These are phyloP conservation scores for Teleopsis dalmanni DNA, from an alignment of 1,140 invertebrate species.

Conservation along the genomic window DNA sequence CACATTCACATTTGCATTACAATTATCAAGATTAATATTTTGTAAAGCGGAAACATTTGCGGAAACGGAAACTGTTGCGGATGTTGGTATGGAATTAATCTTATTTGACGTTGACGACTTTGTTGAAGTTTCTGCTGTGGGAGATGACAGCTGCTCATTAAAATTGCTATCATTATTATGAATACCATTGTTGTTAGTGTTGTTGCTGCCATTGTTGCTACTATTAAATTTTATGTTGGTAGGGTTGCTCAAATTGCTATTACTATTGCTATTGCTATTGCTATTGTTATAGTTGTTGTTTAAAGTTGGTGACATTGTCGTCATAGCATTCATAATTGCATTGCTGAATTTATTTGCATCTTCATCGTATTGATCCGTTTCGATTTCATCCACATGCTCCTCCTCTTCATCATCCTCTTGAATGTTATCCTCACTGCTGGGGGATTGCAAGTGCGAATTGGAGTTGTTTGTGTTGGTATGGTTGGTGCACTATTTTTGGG, in stretches of 20 bases:
- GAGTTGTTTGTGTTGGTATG: conserved; percentile 7
- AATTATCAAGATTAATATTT: conserved; percentile 44
- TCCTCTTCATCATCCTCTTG: conserved; percentile 12
- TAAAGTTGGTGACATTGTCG: conserved; percentile 4
- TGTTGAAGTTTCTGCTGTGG: not conserved
- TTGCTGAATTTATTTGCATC: not conserved
- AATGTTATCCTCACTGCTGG: conserved; percentile 26
- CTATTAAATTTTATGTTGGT: not conserved
- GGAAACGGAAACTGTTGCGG: conserved; percentile 9
- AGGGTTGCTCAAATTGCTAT: not conserved
- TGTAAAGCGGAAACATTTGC: conserved; percentile 8
- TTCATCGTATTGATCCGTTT: conserved; percentile 17
- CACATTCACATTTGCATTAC: conserved; percentile 36
- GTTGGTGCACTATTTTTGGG: conserved; percentile 3
- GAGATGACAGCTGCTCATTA: no score
- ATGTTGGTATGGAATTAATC: no score
- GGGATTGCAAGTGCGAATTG: conserved; percentile 18
- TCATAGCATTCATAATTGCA: conserved; percentile 1
- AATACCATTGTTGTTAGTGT: no score
- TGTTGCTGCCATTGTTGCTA: not conserved
- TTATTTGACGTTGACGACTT: no score
- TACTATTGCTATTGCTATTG: conserved; percentile 15
- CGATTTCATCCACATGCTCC: conserved; percentile 2
- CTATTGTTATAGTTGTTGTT: not conserved
- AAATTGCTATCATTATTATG: no score